phyloP scores from a whole-genome alignment of 2,888 invertebrate species.

The Drosophila birchii region DNA sequence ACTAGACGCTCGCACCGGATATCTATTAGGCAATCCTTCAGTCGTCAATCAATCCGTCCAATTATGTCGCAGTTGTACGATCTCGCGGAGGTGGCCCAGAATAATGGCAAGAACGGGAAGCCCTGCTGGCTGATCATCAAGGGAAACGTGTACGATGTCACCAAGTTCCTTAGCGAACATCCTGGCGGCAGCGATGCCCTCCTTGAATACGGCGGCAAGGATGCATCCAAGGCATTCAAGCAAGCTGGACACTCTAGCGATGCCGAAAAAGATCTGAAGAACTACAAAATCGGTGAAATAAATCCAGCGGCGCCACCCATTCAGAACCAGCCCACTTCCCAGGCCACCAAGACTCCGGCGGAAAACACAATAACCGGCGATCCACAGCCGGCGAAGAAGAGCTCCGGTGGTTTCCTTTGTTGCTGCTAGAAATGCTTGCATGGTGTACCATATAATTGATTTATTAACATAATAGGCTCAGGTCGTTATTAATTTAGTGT shows the following conservation, averaged over 20 bases:
- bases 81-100: conserved; percentile 86
- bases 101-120: conserved; percentile 86
- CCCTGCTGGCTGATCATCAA: conserved; percentile 88
- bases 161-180: conserved; percentile 88
- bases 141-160: conserved; percentile 89
- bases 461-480: conserved; percentile 44
- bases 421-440: conserved; percentile 25
- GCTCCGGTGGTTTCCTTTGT: conserved; percentile 37
- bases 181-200: conserved; percentile 89
- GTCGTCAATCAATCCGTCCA: neutral
- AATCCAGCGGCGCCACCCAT: conserved; percentile 50
- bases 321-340: conserved; percentile 26
- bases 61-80: conserved; percentile 78
- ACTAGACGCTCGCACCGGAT: conserved; percentile 4
- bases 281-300: conserved; percentile 89
- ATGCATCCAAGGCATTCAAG: conserved; percentile 88
- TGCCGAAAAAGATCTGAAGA: conserved; percentile 86
- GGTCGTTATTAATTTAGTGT: conserved; percentile 38
- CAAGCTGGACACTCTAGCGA: conserved; percentile 89
- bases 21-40: conserved; percentile 5
- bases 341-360: neutral
- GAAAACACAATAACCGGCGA: conserved; percentile 1
- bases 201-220: conserved; percentile 88
- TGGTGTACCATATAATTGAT: conserved; percentile 30
- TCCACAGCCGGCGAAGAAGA: conserved; percentile 27